phyloP scores from a whole-genome alignment of 2,797 vertebrate genomes.

The Astyanax mexicanus region DNA sequence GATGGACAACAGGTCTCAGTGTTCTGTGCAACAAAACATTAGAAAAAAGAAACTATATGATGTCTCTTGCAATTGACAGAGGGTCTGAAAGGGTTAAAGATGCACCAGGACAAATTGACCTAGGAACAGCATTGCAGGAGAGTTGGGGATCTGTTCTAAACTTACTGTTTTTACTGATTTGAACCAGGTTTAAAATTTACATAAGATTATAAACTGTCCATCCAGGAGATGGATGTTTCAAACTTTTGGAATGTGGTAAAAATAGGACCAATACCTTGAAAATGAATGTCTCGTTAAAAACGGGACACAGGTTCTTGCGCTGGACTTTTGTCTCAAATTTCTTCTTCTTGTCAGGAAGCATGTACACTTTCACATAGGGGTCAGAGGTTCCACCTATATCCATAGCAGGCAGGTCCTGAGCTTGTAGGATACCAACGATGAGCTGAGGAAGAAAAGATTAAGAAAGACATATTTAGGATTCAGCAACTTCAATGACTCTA shows the following conservation, averaged over 20 bases:
- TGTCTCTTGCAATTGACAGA: no score
- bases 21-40: no score
- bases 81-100: no score
- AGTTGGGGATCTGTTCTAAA: neutral
- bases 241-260: no score
- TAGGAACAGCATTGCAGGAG: no score
- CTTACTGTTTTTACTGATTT: neutral
- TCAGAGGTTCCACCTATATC: slow-evolving; percentile 91
- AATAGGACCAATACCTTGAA: slow-evolving; percentile 87
- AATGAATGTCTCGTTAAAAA: slow-evolving; percentile 88
- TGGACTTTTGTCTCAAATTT: slow-evolving; percentile 92
- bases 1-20: no score
- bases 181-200: neutral
- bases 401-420: slow-evolving; percentile 87
- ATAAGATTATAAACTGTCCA: no score
- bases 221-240: no score
- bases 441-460: slow-evolving; percentile 70
- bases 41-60: no score
- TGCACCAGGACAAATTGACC: no score
- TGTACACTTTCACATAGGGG: slow-evolving; percentile 90
- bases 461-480: no score
- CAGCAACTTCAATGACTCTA: no score
- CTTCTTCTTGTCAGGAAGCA: slow-evolving; percentile 91
- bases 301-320: slow-evolving; percentile 88
- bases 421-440: slow-evolving; percentile 88